Base-by-base conservation (phyloP, 2,888 invertebrate genomes). In the Mythimna pallens region DNA sequence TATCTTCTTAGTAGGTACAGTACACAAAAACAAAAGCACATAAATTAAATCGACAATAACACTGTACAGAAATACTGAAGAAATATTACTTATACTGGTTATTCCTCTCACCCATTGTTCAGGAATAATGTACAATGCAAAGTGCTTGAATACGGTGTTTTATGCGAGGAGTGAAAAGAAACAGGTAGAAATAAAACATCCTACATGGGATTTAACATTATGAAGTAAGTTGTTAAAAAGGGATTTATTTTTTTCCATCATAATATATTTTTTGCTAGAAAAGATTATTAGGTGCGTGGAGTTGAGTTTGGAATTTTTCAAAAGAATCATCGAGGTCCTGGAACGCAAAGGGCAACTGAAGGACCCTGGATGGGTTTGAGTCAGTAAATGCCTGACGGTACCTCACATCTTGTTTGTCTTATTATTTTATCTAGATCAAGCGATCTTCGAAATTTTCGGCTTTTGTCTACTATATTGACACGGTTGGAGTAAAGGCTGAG, bases 71-170 rank as follows among this genome's bases (percentile, higher is more conserved):
- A 63, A 47, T 69, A 70, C 77, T 40, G 58, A 70, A 80, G 77
- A 77, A 77, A 73, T 67, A 81, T 70, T 64, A 71, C 68, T 72
- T 64, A 43, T 76, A 84, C 71, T 40, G 47, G 67, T 72, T 76
- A 73, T 76, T 80, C 55, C 59, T 73, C 61, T 54, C 64, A 66
- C 22, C 70, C 63, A 74, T 82, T 85, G 78, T 82, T 78, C 62
- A 66, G 57, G 47, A 73, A 80, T 76, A 82, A 82, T 78, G 73
- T 80, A 82, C 68, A 79, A 82, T 76, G 67, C 65, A 76, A 78
- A 78, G 66, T 59, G 66, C 69, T 74, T 69, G 70, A 80, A 78
- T 69, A 50, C 69, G 22, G 25, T 30, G 52, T 73, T 82, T 80
- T 78, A 71, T 65, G 34, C 34, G 20, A 64, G 30, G 54, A 70